Conservation (phyloP, 1,140 invertebrate genomes). For the Geopemphigus sp. region DNA sequence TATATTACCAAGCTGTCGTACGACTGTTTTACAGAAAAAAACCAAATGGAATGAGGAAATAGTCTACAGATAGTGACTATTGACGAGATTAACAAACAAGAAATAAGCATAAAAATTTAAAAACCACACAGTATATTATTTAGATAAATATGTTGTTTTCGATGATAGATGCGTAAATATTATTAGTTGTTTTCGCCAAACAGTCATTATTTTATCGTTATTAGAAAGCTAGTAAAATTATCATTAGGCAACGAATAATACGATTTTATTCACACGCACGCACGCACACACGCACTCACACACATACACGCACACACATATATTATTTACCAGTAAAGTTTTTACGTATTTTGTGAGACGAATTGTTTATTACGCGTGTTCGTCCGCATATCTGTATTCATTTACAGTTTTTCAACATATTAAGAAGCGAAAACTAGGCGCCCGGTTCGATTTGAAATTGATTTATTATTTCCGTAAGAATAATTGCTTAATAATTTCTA, state of each 20-base stretch:
- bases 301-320: no score
- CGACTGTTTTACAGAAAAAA: not conserved
- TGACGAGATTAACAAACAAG: not conserved
- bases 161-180: not conserved
- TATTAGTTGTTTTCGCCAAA: slow-evolving; percentile 2
- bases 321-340: not conserved
- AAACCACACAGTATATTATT: not conserved
- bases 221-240: not conserved
- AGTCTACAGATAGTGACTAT: not conserved
- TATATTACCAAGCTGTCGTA: no score
- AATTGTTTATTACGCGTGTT: not conserved
- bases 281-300: no score
- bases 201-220: not conserved
- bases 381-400: not conserved
- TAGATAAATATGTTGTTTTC: not conserved
- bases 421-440: no score
- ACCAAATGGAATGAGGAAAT: slow-evolving; percentile 31
- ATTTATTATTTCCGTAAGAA: no score
- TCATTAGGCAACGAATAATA: not conserved
- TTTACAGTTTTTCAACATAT: no score
- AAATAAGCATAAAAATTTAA: not conserved
- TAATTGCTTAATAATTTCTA: no score
- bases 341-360: not conserved
- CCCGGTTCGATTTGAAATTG: no score
- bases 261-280: not conserved